Percentiles rank a stretch among this genome's conserved stretches.
Conservation (phyloP, 35 echinoderm and acorn worm species). For the Hemicentrotus pulcherrimus region DNA sequence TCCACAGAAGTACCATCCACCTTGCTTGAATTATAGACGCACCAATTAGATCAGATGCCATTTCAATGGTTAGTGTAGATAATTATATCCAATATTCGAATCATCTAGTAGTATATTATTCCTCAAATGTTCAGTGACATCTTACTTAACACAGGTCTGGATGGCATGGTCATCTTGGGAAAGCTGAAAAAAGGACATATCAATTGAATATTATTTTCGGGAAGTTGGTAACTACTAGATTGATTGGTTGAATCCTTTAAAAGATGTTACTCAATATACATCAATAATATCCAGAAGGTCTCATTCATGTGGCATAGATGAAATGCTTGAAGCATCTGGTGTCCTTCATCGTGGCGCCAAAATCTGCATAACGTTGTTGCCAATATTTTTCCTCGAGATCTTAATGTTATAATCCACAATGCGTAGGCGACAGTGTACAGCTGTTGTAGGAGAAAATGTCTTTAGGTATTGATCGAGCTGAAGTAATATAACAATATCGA, state of each 20-base stretch:
- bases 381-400: slow-evolving; percentile 8
- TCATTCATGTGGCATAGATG: background rate
- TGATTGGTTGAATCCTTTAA: background rate
- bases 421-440: background rate
- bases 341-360: background rate
- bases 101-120: background rate
- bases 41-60: background rate
- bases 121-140: background rate
- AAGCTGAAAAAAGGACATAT: background rate
- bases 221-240: background rate
- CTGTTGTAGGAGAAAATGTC: background rate
- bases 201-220: background rate
- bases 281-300: background rate
- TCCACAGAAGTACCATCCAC: slow-evolving; percentile 2
- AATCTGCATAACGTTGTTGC: background rate
- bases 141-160: background rate
- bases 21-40: background rate
- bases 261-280: background rate
- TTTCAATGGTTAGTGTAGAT: background rate
- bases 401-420: background rate
- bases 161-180: background rate
- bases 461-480: background rate
- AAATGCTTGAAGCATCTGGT: background rate
- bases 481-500: background rate
- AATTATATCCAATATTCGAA: background rate